Evolutionary conservation across 2,888 invertebrate species (phyloP).

Genomic region (Watsonalla binaria): DNA sequence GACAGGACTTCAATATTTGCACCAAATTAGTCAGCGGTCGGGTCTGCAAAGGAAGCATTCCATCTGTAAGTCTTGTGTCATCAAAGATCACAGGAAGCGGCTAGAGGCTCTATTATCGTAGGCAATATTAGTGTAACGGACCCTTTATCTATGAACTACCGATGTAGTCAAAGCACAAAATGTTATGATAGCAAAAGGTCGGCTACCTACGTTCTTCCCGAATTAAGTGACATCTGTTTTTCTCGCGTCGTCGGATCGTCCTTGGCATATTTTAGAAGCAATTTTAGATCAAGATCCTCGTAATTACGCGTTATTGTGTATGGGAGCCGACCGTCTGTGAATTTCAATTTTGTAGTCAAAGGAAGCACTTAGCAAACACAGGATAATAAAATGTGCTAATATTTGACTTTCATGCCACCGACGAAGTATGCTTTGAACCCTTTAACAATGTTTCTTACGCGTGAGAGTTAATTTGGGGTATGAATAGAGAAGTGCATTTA

Average conservation of each 20-base stretch:
- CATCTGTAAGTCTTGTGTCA: constrained; percentile 20
- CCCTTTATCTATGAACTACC: constrained; percentile 48
- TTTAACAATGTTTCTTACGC: constrained; percentile 14
- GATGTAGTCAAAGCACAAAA: constrained; percentile 31
- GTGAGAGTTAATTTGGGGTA: not conserved
- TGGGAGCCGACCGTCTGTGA: no score
- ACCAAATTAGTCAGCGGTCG: not conserved
- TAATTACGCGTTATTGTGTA: no score
- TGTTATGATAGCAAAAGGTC: no score
- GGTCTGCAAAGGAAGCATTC: not conserved
- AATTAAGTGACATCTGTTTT: no score
- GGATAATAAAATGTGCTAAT: constrained; percentile 64
- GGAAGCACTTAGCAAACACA: constrained; percentile 53
- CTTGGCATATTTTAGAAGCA: no score
- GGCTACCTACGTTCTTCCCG: no score
- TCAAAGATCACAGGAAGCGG: constrained; percentile 27
- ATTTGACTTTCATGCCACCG: constrained; percentile 59
- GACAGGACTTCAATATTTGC: not conserved
- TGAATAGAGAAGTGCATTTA: constrained; percentile 29
- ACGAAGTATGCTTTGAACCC: constrained; percentile 38
- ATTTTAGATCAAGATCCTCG: no score
- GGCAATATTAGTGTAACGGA: constrained; percentile 7
- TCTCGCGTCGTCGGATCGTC: no score
- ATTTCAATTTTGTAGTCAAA: constrained; percentile 30
- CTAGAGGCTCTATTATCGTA: not conserved